A percentile compares a stretch with the other conserved stretches of the same genome.
These are phyloP conservation scores for Candidula unifasciata DNA, from an alignment of 2,888 invertebrate genomes.

Conservation along the genomic window DNA sequence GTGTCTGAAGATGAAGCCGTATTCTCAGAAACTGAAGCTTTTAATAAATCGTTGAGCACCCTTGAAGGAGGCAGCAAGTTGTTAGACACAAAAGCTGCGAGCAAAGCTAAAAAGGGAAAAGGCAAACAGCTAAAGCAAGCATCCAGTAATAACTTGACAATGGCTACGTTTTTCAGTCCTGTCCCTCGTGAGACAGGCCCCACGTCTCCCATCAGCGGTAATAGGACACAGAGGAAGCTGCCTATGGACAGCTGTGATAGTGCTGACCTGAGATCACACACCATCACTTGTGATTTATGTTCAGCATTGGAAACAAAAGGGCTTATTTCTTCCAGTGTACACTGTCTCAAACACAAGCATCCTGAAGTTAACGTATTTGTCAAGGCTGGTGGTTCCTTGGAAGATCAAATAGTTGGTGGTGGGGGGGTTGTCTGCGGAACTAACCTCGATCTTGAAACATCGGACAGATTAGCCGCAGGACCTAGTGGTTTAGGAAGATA, in stretches of 20 bases:
- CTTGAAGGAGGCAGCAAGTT: background rate
- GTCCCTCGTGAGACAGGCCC: background rate
- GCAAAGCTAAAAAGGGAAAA: constrained; percentile 10
- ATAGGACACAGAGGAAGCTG: no score
- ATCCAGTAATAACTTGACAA: background rate
- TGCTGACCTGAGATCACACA: no score
- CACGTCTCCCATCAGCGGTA: background rate
- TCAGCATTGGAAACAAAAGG: background rate
- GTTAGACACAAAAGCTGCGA: no score
- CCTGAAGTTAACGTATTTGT: constrained; percentile 8
- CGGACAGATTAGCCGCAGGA: background rate
- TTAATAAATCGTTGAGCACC: background rate
- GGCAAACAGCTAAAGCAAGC: background rate
- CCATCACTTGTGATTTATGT: background rate
- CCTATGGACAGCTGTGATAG: no score
- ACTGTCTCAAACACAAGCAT: background rate
- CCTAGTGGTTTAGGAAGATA: background rate
- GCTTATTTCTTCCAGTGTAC: background rate
- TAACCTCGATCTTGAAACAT: background rate
- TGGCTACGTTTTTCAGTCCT: constrained; percentile 30
- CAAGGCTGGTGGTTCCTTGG: no score
- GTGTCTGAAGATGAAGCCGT: background rate
- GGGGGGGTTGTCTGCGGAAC: no score
- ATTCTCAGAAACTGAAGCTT: background rate
- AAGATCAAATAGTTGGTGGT: no score